Conservation (phyloP, 2,888 invertebrate species). For the Helobdella robusta region DNA sequence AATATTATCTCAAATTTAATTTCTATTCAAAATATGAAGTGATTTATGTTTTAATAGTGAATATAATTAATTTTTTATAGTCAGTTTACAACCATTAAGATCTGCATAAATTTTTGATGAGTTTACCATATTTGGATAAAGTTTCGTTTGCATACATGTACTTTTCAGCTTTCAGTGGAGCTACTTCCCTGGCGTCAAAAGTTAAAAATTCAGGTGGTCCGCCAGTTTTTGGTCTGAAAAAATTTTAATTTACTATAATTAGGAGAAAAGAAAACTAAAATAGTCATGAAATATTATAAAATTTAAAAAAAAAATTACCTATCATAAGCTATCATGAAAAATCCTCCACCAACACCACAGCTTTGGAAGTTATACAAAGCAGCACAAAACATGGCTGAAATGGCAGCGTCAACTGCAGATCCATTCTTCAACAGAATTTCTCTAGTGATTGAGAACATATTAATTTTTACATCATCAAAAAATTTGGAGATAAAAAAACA, state of each 20-base stretch:
- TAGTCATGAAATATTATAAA: not conserved
- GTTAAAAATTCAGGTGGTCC: slow-evolving; percentile 5
- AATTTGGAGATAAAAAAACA: too few species aligned
- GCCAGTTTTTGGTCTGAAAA: slow-evolving; percentile 18
- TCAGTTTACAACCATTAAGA: too few species aligned
- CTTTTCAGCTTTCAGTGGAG: slow-evolving; percentile 58
- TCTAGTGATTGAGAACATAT: too few species aligned
- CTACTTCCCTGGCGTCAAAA: slow-evolving; percentile 57
- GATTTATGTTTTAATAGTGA: too few species aligned
- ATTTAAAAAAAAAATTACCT: slow-evolving; percentile 20
- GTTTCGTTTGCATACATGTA: slow-evolving; percentile 53
- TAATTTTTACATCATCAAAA: too few species aligned
- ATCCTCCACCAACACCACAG: slow-evolving; percentile 33
- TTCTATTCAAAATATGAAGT: too few species aligned
- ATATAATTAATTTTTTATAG: too few species aligned
- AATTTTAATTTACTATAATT: not conserved
- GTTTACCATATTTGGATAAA: too few species aligned
- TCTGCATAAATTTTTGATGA: too few species aligned
- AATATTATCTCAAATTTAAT: too few species aligned
- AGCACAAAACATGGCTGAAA: slow-evolving; percentile 31
- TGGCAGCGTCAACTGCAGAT: slow-evolving; percentile 32
- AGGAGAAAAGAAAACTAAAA: not conserved
- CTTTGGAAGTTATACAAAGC: slow-evolving; percentile 26
- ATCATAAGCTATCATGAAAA: slow-evolving; percentile 32
- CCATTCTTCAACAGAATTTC: slow-evolving; percentile 27